These are phyloP conservation scores for Calycopis cecrops DNA, from an alignment of 1,140 invertebrate species.

Conservation along the genomic window DNA sequence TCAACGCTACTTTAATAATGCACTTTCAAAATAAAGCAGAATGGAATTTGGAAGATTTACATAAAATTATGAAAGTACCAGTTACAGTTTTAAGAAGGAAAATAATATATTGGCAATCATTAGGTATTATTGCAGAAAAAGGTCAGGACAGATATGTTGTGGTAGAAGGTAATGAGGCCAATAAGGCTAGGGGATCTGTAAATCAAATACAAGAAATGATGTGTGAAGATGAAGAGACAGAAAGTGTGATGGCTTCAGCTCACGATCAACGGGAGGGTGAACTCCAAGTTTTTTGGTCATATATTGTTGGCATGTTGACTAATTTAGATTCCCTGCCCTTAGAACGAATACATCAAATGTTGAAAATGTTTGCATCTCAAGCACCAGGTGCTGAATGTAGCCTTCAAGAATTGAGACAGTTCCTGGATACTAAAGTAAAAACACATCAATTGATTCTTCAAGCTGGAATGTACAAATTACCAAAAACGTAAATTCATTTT, in stretches of 20 bases:
- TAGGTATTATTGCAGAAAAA: slow-evolving; percentile 87
- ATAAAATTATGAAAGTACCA: slow-evolving; percentile 88
- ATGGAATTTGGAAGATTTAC: slow-evolving; percentile 91
- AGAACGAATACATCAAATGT: slow-evolving; percentile 96
- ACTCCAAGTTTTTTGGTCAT: slow-evolving; percentile 97
- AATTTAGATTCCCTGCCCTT: slow-evolving; percentile 95
- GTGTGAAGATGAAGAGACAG: slow-evolving; percentile 92
- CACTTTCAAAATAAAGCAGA: slow-evolving; percentile 92
- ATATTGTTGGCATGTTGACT: slow-evolving; percentile 97
- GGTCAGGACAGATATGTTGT: slow-evolving; percentile 85
- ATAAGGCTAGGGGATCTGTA: slow-evolving; percentile 49
- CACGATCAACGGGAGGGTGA: slow-evolving; percentile 95
- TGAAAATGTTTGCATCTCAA: slow-evolving; percentile 96
- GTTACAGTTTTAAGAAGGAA: slow-evolving; percentile 87
- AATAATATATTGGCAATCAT: slow-evolving; percentile 94
- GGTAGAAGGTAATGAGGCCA: slow-evolving; percentile 79
- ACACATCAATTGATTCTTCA: slow-evolving; percentile 91
- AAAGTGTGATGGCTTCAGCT: slow-evolving; percentile 94
- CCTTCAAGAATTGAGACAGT: slow-evolving; percentile 89
- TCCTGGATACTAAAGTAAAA: slow-evolving; percentile 94
- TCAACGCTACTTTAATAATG: slow-evolving; percentile 95
- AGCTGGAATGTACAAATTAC: slow-evolving; percentile 90
- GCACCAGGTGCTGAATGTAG: slow-evolving; percentile 92
- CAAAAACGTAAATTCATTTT: slow-evolving; percentile 75
- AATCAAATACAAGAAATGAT: slow-evolving; percentile 79